Evolutionary conservation across 2,113 vertebrate genomes (phyloP), one percentile per base, ranked within the genome.

Genomic region (Edolisoma coerulescens): DNA sequence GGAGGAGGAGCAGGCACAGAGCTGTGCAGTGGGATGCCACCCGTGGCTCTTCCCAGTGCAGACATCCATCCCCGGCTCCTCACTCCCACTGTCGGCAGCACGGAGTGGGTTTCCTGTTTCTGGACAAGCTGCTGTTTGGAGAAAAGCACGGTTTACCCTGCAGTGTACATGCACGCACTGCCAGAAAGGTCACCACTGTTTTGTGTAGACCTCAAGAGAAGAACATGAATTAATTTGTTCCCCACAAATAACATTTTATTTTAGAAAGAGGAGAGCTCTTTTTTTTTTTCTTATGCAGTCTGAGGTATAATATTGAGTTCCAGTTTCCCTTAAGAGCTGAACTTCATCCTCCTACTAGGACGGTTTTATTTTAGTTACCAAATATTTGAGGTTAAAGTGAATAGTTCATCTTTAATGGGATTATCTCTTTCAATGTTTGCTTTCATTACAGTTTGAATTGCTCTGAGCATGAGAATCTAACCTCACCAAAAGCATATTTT

Each of bases 351-450:
- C 87, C 93, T 77, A n/a, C 84, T 76, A 74, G 89, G 87, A 95
- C 84, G 96, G 95, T 96, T 97, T 96, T 96, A 89, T 97, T 97
- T 98, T 89, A 95, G 96, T 96, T 97, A 95, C 97, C 95, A 97
- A 97, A 96, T 97, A 98, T 96, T 97, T 97, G 96, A 95, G 97
- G 94, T 89, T 97, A 89, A 87, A 98, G 97, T 97, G 97, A 98
- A 98, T 97, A 97, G 98, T 98, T 98, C 97, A 97, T 97, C 97
- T 96, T 96, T 98, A 98, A 98, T 98, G 98, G 97, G 97, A 98
- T 98, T 98, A 97, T 97, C 97, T 98, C 97, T 97, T 84, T 39
- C 97, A 97, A 49, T 98, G 98, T 98, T 98, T 98, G 97, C 98
- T 98, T 98, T 98, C 97, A 98, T 98, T 98, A 97, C 91, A 95